phyloP scores from a whole-genome alignment of 2,113 vertebrate genomes.

The Planiliza haematocheilus region DNA sequence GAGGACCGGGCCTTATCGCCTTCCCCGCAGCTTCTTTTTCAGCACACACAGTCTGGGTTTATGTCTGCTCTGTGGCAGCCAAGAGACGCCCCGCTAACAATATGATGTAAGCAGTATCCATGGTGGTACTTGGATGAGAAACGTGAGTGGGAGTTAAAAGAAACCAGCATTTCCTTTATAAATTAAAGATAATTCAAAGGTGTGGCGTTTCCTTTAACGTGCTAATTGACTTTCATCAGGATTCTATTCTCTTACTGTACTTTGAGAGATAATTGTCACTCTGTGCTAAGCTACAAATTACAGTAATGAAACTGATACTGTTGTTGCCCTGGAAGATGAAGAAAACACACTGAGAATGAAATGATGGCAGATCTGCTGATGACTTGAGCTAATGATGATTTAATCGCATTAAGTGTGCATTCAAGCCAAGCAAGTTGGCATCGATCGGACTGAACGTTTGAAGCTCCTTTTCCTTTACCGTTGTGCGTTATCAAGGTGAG shows the following conservation, averaged over 20 bases:
- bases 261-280: conserved; percentile 26
- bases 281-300: conserved; percentile 34
- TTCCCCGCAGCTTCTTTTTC: conserved; percentile 39
- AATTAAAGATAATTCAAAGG: conserved; percentile 9
- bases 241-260: conserved; percentile 8
- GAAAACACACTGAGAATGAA: conserved; percentile 18
- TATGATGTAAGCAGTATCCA: conserved; percentile 7
- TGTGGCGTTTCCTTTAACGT: conserved; percentile 27
- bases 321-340: conserved; percentile 35
- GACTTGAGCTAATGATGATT: conserved; percentile 39
- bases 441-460: background rate
- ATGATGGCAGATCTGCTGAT: conserved; percentile 33
- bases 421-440: conserved; percentile 13
- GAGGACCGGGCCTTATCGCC: conserved; percentile 31
- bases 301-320: conserved; percentile 24
- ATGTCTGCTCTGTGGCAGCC: conserved; percentile 29
- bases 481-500: conserved; percentile 40
- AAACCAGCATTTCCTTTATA: conserved; percentile 20
- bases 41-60: conserved; percentile 22
- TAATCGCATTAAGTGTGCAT: conserved; percentile 13
- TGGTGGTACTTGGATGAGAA: conserved; percentile 3
- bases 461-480: conserved; percentile 22
- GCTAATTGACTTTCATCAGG: conserved; percentile 26
- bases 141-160: background rate
- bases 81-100: background rate